Base-by-base conservation (phyloP, 2,113 vertebrate species). In the Vulpes vulpes region DNA sequence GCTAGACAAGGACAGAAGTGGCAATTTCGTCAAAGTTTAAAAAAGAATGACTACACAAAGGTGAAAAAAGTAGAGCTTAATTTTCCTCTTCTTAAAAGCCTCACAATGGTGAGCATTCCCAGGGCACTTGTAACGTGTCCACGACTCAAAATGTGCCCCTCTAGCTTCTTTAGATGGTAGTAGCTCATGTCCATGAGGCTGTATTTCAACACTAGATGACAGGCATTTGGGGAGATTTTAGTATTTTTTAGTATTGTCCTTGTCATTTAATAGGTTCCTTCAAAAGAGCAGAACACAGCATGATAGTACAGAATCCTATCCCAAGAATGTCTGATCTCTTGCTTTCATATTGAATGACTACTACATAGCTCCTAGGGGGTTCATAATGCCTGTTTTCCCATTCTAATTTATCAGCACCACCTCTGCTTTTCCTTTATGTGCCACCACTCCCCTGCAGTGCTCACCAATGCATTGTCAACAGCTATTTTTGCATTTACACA, bases 181-280 rank as follows among this genome's bases (percentile, higher is more conserved):
- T 38, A n/a, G 35, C 51, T 94, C 22, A 69, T 51, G n/a, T 74
- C 55, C 35, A 19, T 4, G 20, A 73, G 60, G 12, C 65, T 62
- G 1, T 80, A 83, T 97, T 96, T 96, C 73, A 96, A 83, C 15
- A 35, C n/a, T 17, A 53, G 74, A 82, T 93, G 80, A 84, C 81
- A 94, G 81, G 11, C 53, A 49, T 78, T 85, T 78, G 35, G 51
- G 62, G 83, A 69, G 43, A 87, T 91, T 81, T 94, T 49, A 96
- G 71, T 43, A 65, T 85, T 98, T 90, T 94, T 53, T 76, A 49
- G 57, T 60, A 17, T 81, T 73, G 10, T 53, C 53, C 86, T 97
- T 94, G 78, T 94, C 78, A 93, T 83, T 97, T 95, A 80, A 91
- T 59, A 73, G 81, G 25, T 35, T 51, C 30, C 60, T 97, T 96